Evolutionary conservation across 2,113 vertebrate genomes (phyloP).

Genomic region (Xiphorhynchus elegans): DNA sequence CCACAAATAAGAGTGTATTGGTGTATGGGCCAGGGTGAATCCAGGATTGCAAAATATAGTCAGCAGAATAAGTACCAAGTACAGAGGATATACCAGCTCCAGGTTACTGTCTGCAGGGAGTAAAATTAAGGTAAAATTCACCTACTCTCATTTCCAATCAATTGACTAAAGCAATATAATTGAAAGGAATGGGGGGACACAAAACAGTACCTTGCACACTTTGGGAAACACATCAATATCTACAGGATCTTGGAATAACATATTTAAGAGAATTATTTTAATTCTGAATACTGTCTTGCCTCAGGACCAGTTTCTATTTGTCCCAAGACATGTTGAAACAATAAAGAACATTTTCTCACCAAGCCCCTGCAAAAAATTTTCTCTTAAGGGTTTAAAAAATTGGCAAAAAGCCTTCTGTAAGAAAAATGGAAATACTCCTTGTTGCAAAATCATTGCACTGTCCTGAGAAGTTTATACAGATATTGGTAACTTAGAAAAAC

Average conservation of each 20-base stretch:
- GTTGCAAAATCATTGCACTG: neutral
- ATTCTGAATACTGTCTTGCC: constrained; percentile 50
- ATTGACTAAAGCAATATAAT: neutral
- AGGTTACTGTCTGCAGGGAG: neutral
- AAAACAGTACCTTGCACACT: neutral
- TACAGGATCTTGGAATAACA: constrained; percentile 26
- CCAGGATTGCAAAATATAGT: neutral
- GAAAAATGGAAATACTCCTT: constrained; percentile 31
- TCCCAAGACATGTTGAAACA: constrained; percentile 64
- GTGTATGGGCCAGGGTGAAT: neutral
- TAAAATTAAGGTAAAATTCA: neutral
- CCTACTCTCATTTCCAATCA: neutral
- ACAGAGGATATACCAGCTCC: neutral
- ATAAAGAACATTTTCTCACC: constrained; percentile 64
- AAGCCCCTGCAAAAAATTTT: constrained; percentile 55
- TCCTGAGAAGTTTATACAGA: neutral
- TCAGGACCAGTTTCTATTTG: constrained; percentile 55
- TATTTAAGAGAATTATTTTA: constrained; percentile 58
- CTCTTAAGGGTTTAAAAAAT: constrained; percentile 49
- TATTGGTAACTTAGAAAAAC: neutral
- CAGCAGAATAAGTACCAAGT: neutral
- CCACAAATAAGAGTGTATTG: neutral
- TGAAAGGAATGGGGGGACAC: neutral
- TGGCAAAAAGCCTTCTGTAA: constrained; percentile 64
- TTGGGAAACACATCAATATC: constrained; percentile 4